phyloP scores from a whole-genome alignment of 1,140 invertebrate species.

The Bombus cullumanus region DNA sequence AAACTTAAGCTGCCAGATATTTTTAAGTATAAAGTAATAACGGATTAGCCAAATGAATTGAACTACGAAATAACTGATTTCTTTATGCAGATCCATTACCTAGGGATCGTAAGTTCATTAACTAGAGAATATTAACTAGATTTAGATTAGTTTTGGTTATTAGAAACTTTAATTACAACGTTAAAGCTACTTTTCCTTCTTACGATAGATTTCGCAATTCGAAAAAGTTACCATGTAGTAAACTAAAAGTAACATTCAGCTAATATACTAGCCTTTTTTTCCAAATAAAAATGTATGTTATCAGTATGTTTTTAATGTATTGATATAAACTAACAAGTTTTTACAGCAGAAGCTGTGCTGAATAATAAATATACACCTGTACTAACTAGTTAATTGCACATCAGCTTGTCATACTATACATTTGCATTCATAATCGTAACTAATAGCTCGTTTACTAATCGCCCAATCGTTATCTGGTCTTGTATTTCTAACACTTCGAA shows the following conservation, averaged over 20 bases:
- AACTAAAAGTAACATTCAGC: too few species aligned
- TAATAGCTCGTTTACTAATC: background rate
- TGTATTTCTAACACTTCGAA: background rate
- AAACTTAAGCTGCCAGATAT: too few species aligned
- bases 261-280: too few species aligned
- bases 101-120: background rate
- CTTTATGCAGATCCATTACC: background rate
- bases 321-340: background rate
- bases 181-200: too few species aligned
- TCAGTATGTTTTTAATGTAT: background rate
- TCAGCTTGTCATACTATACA: background rate
- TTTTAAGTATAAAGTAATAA: background rate
- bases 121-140: background rate
- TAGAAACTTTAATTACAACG: too few species aligned
- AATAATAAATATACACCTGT: background rate
- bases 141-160: too few species aligned
- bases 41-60: background rate
- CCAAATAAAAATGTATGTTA: too few species aligned
- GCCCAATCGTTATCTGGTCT: background rate
- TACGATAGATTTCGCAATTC: too few species aligned
- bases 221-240: too few species aligned
- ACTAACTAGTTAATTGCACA: background rate
- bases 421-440: background rate
- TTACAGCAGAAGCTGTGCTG: background rate
- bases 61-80: background rate